Evolutionary conservation across 2,888 invertebrate species (phyloP), one percentile per base, ranked within the genome.

Genomic region (Homarus gammarus): DNA sequence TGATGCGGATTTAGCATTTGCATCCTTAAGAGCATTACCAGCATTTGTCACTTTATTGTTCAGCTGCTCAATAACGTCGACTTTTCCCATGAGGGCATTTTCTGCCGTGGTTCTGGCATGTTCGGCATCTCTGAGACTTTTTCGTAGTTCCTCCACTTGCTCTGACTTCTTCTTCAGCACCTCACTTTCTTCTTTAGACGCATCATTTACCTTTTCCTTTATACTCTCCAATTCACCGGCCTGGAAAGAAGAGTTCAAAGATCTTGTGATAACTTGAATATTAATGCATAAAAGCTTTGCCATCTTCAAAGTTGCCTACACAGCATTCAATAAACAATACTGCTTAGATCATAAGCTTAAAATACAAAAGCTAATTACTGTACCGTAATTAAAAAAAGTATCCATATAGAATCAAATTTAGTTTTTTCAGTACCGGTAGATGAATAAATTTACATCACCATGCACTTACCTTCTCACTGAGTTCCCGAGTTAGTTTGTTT

Each of bases 131-230:
- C 88, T 78, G 49, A 91, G 61, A 56, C 40, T 70, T 79, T 83
- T 81, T 36, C 88, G 75, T 22, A 91, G 79, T 61, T 91, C 91
- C 51, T 91, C 89, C 40, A 91, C 91, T 72, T 91, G 91, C 61
- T 91, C 88, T 3, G 89, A 83, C 84, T 91, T 91, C 72, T 88
- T 89, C 70, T 88, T 72, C 36, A 91, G 40, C 3, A 91, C 91
- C 49, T 91, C 91, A 64, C 86, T 86, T 78, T 91, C 91, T 31
- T 91, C 91, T 70, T 87, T 89, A 56, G 89, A 85, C 5, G 84
- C 89, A 49, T 89, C 89, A 72, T 89, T 89, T 12, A 89, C 40
- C 44, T 89, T 89, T 38, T 89, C 89, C 27, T 72, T 78, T 18
- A 85, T 38, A 61, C 89, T 89, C 79, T 89, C 89, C 38, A 89